These are phyloP conservation scores for Dolichopus griseipennis DNA, from an alignment of 2,888 invertebrate species.

Conservation along the genomic window DNA sequence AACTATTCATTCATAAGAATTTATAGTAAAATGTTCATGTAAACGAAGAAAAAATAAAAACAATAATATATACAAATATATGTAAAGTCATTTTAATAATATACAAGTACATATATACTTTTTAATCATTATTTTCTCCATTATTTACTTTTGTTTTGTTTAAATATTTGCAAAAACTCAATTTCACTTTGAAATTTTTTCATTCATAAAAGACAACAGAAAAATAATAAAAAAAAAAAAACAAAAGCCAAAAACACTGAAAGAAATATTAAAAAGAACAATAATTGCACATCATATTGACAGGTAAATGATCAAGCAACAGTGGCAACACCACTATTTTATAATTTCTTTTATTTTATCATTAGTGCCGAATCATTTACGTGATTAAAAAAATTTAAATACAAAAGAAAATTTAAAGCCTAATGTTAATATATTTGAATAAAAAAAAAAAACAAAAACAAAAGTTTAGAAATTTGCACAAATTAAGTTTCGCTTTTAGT, in stretches of 20 bases:
- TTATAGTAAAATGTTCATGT: no score
- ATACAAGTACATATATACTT: no score
- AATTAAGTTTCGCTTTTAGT: not conserved
- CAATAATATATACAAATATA: no score
- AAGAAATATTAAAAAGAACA: not conserved
- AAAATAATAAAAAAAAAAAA: not conserved
- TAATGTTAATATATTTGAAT: no score
- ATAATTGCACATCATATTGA: not conserved
- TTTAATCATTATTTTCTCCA: not conserved
- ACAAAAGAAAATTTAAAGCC: not conserved
- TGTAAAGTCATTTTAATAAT: no score
- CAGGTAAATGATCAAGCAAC: not conserved
- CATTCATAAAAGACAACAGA: not conserved
- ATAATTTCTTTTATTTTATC: no score
- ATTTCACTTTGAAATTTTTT: not conserved
- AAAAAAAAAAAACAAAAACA: not conserved
- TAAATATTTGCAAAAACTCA: conserved; percentile 2
- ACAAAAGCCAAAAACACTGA: not conserved
- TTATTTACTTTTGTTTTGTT: not conserved
- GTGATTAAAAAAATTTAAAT: not conserved
- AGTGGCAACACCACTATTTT: no score
- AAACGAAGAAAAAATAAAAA: no score
- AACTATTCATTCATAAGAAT: no score
- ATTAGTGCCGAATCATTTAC: not conserved
- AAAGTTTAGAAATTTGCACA: not conserved